A percentile compares a stretch with the other conserved stretches of the same genome.
These are phyloP conservation scores for Conchocele bisecta DNA, from an alignment of 2,888 invertebrate genomes.

Conservation along the genomic window DNA sequence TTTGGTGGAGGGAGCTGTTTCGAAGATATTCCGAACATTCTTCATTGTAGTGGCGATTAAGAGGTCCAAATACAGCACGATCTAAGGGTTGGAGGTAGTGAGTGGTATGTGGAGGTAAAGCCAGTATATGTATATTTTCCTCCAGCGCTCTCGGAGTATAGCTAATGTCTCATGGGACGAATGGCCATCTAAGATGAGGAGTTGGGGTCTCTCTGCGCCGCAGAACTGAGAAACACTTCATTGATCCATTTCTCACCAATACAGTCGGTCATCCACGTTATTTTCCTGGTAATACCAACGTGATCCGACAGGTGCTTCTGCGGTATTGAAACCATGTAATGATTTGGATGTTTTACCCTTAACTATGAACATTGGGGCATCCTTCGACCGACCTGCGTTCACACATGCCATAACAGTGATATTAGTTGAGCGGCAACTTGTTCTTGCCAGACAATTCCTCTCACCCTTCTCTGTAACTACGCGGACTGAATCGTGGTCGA, in stretches of 20 bases:
- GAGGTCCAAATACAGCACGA: slow-evolving; percentile 44
- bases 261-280: slow-evolving; percentile 62
- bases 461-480: slow-evolving; percentile 17
- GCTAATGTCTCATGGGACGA: slow-evolving; percentile 60
- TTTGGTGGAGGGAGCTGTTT: slow-evolving; percentile 19
- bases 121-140: slow-evolving; percentile 39
- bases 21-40: slow-evolving; percentile 42
- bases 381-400: slow-evolving; percentile 15
- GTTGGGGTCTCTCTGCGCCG: slow-evolving; percentile 60
- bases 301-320: slow-evolving; percentile 37
- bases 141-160: slow-evolving; percentile 52
- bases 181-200: slow-evolving; percentile 63
- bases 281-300: slow-evolving; percentile 56
- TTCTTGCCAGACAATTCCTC: slow-evolving; percentile 23
- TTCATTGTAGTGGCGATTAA: slow-evolving; percentile 47
- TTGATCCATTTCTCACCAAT: slow-evolving; percentile 61
- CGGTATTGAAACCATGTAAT: slow-evolving; percentile 51
- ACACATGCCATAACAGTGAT: slow-evolving; percentile 35
- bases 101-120: slow-evolving; percentile 52
- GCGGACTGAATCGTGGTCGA: slow-evolving; percentile 16
- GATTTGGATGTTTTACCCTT: slow-evolving; percentile 58
- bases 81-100: slow-evolving; percentile 50
- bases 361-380: slow-evolving; percentile 51
- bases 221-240: slow-evolving; percentile 57
- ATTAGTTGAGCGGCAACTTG: slow-evolving; percentile 16